These are phyloP conservation scores for Apamea monoglypha DNA, from an alignment of 2,888 invertebrate species.

Conservation along the genomic window DNA sequence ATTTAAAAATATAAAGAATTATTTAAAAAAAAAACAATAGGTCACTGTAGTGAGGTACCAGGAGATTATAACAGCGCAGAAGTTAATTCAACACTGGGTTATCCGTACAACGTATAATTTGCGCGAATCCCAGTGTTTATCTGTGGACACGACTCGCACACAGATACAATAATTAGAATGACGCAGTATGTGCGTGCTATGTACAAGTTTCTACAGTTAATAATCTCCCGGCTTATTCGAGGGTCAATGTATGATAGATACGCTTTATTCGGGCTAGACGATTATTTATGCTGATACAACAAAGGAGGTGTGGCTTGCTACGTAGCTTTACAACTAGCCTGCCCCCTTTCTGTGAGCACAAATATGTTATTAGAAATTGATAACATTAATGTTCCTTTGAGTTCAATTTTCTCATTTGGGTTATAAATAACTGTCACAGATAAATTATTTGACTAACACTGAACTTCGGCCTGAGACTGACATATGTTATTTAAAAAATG, in stretches of 20 bases:
- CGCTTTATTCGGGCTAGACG: neutral
- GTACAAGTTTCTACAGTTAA: constrained; percentile 20
- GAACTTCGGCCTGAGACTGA: constrained; percentile 17
- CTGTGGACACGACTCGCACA: constrained; percentile 50
- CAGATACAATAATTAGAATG: constrained; percentile 61
- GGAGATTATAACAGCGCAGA: constrained; percentile 46
- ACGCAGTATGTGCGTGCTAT: constrained; percentile 33
- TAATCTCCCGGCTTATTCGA: constrained; percentile 28
- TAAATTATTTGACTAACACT: constrained; percentile 31
- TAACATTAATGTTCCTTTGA: constrained; percentile 23
- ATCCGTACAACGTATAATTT: constrained; percentile 63
- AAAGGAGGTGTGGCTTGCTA: constrained; percentile 30
- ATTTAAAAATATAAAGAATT: constrained; percentile 21
- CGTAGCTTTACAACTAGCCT: constrained; percentile 12
- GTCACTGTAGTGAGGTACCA: constrained; percentile 36
- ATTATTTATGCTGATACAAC: constrained; percentile 17
- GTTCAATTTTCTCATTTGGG: constrained; percentile 19
- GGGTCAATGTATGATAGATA: constrained; percentile 44
- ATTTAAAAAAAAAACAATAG: constrained; percentile 21
- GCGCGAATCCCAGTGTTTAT: constrained; percentile 66
- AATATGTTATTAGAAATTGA: constrained; percentile 14
- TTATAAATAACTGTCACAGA: constrained; percentile 29
- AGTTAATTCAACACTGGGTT: constrained; percentile 70
- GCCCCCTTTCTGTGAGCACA: constrained; percentile 4
- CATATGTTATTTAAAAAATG: neutral